Percentiles rank a stretch among this genome's conserved stretches.
These are phyloP conservation scores for Henicopernis longicauda DNA, from an alignment of 2,113 vertebrate genomes.

Conservation along the genomic window DNA sequence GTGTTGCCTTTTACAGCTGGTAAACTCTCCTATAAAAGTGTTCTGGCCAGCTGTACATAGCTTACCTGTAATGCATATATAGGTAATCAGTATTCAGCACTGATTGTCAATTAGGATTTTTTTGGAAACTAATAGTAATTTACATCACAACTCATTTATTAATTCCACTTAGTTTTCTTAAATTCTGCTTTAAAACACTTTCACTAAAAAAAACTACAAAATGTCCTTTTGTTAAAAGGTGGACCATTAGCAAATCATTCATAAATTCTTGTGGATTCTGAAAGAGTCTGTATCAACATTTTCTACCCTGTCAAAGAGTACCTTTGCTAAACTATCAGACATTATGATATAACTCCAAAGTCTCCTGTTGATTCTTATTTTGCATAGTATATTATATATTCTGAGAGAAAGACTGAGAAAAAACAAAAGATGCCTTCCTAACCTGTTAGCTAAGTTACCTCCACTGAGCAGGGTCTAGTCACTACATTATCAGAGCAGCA, in stretches of 20 bases:
- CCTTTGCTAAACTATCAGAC: neutral
- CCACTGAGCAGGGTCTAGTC: neutral
- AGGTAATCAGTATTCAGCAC: neutral
- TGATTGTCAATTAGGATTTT: neutral
- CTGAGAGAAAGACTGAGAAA: neutral
- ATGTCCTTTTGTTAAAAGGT: neutral
- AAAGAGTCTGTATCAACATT: neutral
- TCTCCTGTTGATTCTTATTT: neutral
- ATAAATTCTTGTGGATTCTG: neutral
- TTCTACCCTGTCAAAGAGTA: neutral
- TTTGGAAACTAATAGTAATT: neutral
- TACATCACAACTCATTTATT: neutral
- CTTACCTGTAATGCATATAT: neutral
- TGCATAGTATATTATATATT: neutral
- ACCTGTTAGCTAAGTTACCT: neutral
- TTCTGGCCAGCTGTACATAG: neutral
- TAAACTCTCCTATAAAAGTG: neutral
- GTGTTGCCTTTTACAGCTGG: neutral
- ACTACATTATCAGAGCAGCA: neutral
- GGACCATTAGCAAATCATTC: neutral
- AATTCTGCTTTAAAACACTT: neutral
- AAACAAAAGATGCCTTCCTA: neutral
- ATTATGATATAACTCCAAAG: neutral
- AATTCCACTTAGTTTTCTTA: neutral
- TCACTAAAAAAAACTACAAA: neutral